These are phyloP conservation scores for Campylomormyrus tamandua DNA, from an alignment of 2,113 vertebrate genomes.

Conservation along the genomic window DNA sequence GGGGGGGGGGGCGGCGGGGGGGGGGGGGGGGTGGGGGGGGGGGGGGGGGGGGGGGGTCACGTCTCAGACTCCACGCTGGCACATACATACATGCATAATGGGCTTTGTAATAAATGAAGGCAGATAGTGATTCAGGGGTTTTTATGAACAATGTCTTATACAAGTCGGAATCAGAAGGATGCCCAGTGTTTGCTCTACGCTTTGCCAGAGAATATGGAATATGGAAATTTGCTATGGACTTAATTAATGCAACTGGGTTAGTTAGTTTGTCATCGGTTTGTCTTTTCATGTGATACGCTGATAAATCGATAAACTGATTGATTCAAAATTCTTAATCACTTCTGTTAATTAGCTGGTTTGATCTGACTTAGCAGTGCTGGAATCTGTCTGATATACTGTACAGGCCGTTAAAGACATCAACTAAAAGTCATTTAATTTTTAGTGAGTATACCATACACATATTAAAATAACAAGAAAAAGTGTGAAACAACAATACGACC, in stretches of 20 bases:
- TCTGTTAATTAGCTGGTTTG: not conserved
- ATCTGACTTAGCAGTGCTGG: not conserved
- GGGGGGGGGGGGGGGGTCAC: not conserved
- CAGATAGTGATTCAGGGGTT: not conserved
- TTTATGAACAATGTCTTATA: not conserved
- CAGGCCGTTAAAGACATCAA: not conserved
- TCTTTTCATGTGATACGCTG: not conserved
- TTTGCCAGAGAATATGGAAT: too few relatives aligned
- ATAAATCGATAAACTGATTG: not conserved
- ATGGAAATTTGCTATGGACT: not conserved
- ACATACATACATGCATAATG: not conserved
- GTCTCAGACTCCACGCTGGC: not conserved
- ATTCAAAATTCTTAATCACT: not conserved
- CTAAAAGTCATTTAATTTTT: not conserved
- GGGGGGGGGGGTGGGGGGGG: not conserved
- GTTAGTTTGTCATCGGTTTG: not conserved
- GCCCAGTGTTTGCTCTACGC: too few relatives aligned
- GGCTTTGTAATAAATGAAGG: not conserved
- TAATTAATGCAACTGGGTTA: not conserved
- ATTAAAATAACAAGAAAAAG: not conserved
- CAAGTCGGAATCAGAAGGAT: not conserved
- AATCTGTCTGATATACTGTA: not conserved
- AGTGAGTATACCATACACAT: not conserved
- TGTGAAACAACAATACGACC: not conserved
- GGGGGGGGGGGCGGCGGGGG: too few relatives aligned